Base-by-base conservation (phyloP, 1,140 invertebrate genomes). In the Aphelinus certus region DNA sequence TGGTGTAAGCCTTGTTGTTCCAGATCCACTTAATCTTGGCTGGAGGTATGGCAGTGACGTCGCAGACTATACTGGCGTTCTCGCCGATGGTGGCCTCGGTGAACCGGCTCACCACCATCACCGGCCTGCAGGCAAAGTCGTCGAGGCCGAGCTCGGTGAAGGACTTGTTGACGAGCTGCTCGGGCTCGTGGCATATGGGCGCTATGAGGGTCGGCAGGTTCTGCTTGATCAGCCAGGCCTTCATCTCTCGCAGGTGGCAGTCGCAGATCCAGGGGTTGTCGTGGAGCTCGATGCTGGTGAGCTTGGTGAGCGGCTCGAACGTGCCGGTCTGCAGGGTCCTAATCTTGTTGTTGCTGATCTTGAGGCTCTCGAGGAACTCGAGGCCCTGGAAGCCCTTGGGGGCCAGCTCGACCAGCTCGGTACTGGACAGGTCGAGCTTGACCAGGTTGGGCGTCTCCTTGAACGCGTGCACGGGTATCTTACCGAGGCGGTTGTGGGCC, bases 191-290 rank as follows among this genome's bases (percentile, higher is more conserved):
- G 80, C 96, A 97, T 5, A 91, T 84, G 0, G 96, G 95, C 0
- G 93, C 89, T 43, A 95, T 90, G 0, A 93, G 90, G 67, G 92
- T 93, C 3, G 95, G 94, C 46, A 97, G 91, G 80, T 96, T 97
- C 77, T 94, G 92, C 75, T 93, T 91, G 3, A 92, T 91, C 49
- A 98, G 85, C 95, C 95, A 97, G 77, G 93, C 88, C 81, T 96
- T 95, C 71, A 95, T 90, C 71, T 94, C 92, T 43, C 95, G 88
- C 68, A 97, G 83, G 42, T 94, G 91, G 83, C 96, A 98, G 82
- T 97, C 95, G 81, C 96, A 98, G 49, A 92, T 90, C 96, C 96
- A 97, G 0, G 94, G 95, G 88, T 98, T 98, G 71, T 95, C 94
- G 77, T 97, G 95, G 56, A 97, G 86, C 82, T 96, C 94, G 71